These are phyloP conservation scores for Pogonocichla stellata DNA, from an alignment of 2,113 vertebrate genomes.

Conservation along the genomic window DNA sequence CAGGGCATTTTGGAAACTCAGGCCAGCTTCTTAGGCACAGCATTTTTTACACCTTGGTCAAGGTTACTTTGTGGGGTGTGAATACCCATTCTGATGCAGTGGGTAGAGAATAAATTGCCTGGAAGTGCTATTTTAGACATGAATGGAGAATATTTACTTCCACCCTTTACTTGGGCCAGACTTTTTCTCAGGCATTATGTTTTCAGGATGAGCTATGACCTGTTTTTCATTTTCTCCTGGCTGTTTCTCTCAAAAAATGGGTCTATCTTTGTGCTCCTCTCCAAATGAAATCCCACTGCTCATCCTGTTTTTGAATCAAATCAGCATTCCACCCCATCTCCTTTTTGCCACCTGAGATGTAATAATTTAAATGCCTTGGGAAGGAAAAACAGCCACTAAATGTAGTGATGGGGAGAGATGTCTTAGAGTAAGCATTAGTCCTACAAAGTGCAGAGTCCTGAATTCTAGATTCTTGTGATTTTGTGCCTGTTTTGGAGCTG, in stretches of 20 bases:
- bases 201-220: slow-evolving; percentile 5
- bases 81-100: neutral
- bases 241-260: slow-evolving; percentile 8
- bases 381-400: neutral
- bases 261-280: neutral
- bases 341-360: neutral
- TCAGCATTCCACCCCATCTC: neutral
- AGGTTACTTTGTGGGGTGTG: slow-evolving; percentile 7
- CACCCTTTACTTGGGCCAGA: neutral
- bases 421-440: neutral
- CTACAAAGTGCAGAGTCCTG: neutral
- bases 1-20: neutral
- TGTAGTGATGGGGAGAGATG: neutral
- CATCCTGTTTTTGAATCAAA: neutral
- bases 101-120: neutral
- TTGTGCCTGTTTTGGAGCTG: neutral
- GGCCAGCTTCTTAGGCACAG: neutral
- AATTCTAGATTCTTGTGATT: neutral
- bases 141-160: slow-evolving; percentile 37
- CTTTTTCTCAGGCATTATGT: neutral
- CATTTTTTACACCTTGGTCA: slow-evolving; percentile 1
- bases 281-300: slow-evolving; percentile 20
- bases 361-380: neutral
- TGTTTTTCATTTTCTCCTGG: slow-evolving; percentile 21
- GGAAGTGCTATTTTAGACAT: neutral